These are phyloP conservation scores for Saimiri boliviensis DNA, from an alignment of 2,113 vertebrate species.

Conservation along the genomic window DNA sequence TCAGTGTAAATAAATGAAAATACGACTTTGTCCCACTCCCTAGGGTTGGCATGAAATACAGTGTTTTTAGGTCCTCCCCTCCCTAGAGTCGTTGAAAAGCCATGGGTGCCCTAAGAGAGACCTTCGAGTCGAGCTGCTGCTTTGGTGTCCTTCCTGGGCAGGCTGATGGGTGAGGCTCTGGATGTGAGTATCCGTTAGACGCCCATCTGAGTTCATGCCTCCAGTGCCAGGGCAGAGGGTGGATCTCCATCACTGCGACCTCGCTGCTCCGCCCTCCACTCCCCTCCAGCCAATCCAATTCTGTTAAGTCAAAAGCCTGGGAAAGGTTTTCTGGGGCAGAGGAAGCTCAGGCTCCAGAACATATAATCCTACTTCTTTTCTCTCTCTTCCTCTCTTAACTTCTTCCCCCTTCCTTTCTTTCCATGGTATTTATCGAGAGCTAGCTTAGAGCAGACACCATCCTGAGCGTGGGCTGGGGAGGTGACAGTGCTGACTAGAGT, in stretches of 20 bases:
- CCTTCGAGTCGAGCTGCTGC: not conserved
- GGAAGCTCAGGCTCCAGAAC: not conserved
- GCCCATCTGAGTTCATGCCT: not conserved
- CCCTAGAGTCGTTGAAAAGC: not conserved
- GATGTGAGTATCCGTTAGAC: not conserved
- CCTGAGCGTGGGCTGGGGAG: not conserved
- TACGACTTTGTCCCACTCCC: not conserved
- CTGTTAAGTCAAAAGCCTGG: not conserved
- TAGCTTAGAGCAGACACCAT: not conserved
- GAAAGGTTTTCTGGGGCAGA: not conserved
- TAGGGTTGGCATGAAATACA: not conserved
- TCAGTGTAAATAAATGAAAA: not conserved
- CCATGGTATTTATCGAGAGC: not conserved
- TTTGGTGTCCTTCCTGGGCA: not conserved
- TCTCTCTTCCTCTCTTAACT: not conserved
- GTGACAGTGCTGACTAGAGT: not conserved
- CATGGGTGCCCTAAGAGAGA: not conserved
- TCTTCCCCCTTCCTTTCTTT: not conserved
- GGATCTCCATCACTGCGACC: not conserved
- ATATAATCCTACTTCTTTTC: not conserved
- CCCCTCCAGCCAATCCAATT: not conserved
- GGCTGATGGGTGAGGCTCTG: not conserved
- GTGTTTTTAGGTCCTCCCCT: not conserved
- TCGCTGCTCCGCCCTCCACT: not conserved
- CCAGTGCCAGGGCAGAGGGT: not conserved